phyloP scores from a whole-genome alignment of 2,113 vertebrate species.

The Catharus bicknelli region DNA sequence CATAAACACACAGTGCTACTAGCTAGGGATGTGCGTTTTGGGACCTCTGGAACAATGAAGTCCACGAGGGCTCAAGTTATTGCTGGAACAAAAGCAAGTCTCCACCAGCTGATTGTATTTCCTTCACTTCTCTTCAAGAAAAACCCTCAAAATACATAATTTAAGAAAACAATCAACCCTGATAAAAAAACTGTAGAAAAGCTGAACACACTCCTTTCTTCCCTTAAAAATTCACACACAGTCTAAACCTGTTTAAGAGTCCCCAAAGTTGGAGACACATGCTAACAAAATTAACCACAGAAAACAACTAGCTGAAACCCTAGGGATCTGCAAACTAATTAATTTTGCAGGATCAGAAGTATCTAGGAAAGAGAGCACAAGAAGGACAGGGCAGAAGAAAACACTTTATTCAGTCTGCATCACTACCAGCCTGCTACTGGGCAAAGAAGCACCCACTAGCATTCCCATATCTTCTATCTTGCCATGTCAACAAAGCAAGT shows the following conservation, averaged over 20 bases:
- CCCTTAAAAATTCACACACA: neutral
- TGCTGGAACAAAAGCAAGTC: neutral
- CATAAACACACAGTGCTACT: neutral
- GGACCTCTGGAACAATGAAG: neutral
- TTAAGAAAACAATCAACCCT: neutral
- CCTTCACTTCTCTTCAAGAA: neutral
- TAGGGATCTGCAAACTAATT: neutral
- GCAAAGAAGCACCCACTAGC: neutral
- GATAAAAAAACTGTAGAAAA: neutral
- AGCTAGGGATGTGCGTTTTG: neutral
- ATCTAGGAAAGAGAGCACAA: neutral
- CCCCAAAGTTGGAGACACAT: fast-evolving
- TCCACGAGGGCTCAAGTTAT: fast-evolving
- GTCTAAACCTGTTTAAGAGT: neutral
- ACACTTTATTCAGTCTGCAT: neutral
- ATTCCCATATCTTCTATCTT: neutral
- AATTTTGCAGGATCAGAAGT: neutral
- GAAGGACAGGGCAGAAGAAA: neutral
- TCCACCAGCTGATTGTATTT: neutral
- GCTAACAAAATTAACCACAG: neutral
- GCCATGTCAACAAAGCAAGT: neutral
- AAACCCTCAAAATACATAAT: neutral
- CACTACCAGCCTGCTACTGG: neutral
- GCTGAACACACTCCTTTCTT: neutral
- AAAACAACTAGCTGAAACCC: neutral